Evolutionary conservation across 2,113 vertebrate species (phyloP), one percentile per base, ranked within the genome.

Genomic region (Phylloscopus whistleri): DNA sequence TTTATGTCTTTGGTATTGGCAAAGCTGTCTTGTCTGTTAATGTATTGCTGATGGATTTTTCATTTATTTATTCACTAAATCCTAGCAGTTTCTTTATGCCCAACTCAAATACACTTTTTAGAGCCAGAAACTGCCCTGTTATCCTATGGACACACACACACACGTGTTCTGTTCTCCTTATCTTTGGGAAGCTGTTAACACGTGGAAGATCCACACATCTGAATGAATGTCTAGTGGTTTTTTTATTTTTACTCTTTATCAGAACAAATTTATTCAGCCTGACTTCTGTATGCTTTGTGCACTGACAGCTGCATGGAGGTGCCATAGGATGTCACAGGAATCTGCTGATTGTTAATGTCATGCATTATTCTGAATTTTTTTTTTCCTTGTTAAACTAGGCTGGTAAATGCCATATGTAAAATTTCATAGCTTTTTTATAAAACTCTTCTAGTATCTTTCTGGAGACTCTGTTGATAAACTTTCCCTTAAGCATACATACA

Each of bases 401-500:
- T 95, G 91, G 81, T 97, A 96, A 96, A 97, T 86, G 92, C 88
- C 83, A 37, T 67, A 93, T 89, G 93, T 67, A 91, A 89, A 90
- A 83, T 95, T 98, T 94, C 90, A 59, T 67, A 69, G 76, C 90
- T 96, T 97, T 96, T 90, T 96, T 95, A 96, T 97, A 92, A 96
- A 97, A 94, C 84, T 68, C 70, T 95, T 96, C 94, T 83, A 89
- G 49, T 49, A 30, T 97, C 79, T 87, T 94, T 95, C 96, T 91
- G 53, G 96, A 97, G 97, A 92, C 86, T 93, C 86, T 96, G 95
- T 98, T 98, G 97, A 97, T 98, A 97, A 97, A 97, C 93, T 97
- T 97, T 97, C 91, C 95, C 96, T 97, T 96, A 96, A 97, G 96
- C 96, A 97, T 97, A 97, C 94, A 97, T 97, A 95, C 95, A 98